Base-by-base conservation (phyloP, 2,113 vertebrate genomes). In the Dunckerocampus dactyliophorus region DNA sequence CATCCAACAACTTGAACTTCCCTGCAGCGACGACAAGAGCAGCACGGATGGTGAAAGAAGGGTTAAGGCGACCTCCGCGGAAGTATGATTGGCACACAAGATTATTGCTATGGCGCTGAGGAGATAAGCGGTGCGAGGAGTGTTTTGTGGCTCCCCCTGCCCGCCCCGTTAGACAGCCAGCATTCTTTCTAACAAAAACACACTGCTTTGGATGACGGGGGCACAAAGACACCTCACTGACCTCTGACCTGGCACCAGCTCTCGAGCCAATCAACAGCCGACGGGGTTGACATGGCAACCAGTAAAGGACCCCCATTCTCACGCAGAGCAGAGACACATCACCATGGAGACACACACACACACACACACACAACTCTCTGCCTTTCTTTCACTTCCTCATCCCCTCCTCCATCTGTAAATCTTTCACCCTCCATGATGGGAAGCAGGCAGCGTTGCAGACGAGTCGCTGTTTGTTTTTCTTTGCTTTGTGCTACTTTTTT, bases 1-100 rank as follows among this genome's bases (percentile, higher is more conserved):
- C 95, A 76, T 98, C 96, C 91, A 99, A 79, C 79, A 99, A 90
- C 88, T 96, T 98, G 87, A 99, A 99, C 81, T 97, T 98, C 28
- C 97, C 97, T 99, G 77, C 0, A 59, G 63, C 49, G 49, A 58
- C 7, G 8, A 43, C 19, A 15, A 48, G 43, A 43, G 21, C 6
- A 51, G 45, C 31, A 62, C 22, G 49, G 22, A 28, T 45, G 19
- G 8, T 7, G 19, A 7, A 22, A 8, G 39, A 65, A 15, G 15
- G 31, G 61, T 37, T 53, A 16, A 48, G 57, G 34, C 50, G 43
- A 47, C 17, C n/a, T 37, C 51, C 3, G 9, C 4, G 19, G 31
- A 68, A 45, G 69, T 13, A 45, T 42, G 58, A 65, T 17, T 20
- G 60, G 16, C 31, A 53, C 21, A 43, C 19, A n/a, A 55, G 43